Conservation (phyloP, 2,113 vertebrate genomes). For the Sialia sialis region DNA sequence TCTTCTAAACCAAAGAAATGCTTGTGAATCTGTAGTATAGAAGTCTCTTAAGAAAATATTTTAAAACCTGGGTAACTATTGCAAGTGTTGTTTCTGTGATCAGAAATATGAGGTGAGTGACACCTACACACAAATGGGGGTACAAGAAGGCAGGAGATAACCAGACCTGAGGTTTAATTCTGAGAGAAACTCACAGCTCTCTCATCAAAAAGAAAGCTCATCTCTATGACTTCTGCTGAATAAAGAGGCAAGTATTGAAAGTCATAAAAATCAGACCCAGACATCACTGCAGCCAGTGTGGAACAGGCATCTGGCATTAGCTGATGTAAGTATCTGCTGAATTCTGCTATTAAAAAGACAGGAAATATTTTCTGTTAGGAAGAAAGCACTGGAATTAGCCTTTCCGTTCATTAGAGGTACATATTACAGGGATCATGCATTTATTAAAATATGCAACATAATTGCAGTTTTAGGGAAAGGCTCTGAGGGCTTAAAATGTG, state of each 20-base stretch:
- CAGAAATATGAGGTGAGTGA: not conserved
- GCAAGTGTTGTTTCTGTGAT: not conserved
- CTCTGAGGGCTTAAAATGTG: not conserved
- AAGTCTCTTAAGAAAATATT: not conserved
- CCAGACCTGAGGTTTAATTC: not conserved
- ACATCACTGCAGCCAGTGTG: not conserved
- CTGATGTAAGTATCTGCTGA: not conserved
- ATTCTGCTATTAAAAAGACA: not conserved
- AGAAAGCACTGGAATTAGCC: not conserved
- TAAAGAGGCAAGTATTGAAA: not conserved
- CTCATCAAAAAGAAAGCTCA: not conserved
- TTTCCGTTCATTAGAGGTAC: not conserved
- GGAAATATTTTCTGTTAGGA: not conserved
- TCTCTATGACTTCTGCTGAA: not conserved
- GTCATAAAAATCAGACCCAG: not conserved
- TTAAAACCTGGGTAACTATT: not conserved
- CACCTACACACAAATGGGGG: not conserved
- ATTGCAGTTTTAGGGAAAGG: not conserved
- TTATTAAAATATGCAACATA: not conserved
- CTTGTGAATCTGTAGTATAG: not conserved
- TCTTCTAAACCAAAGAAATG: constrained; percentile 15
- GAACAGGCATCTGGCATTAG: not conserved
- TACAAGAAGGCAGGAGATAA: not conserved
- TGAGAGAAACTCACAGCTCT: not conserved
- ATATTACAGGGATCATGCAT: not conserved